phyloP scores from a whole-genome alignment of 2,888 invertebrate genomes.

The Hirtodrosophila confusa region DNA sequence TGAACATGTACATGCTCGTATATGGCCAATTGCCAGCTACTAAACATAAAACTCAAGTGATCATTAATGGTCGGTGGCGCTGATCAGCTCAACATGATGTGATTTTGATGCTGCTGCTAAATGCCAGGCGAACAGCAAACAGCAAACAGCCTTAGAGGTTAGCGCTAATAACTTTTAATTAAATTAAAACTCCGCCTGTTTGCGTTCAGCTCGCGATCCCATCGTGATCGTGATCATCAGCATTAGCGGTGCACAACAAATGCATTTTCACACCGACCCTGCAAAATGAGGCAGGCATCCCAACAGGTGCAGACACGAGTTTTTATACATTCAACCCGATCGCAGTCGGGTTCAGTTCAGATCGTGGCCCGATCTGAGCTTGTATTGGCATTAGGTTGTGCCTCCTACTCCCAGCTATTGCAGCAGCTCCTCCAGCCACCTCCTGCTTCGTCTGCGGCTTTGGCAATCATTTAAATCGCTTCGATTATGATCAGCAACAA shows the following conservation, averaged over 20 bases:
- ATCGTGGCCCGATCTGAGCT: slow-evolving; percentile 29
- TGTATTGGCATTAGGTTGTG: slow-evolving; percentile 18
- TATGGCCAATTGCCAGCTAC: slow-evolving; percentile 68
- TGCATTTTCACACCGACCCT: slow-evolving; percentile 68
- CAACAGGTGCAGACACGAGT: slow-evolving; percentile 66
- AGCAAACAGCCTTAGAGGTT: slow-evolving; percentile 27
- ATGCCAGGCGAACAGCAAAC: slow-evolving; percentile 35
- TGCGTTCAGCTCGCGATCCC: slow-evolving; percentile 52
- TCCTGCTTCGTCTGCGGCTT: slow-evolving; percentile 26
- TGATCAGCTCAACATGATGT: slow-evolving; percentile 17
- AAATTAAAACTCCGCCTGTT: slow-evolving; percentile 79
- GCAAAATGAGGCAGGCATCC: slow-evolving; percentile 17
- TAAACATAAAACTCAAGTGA: slow-evolving; percentile 49
- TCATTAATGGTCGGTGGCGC: slow-evolving; percentile 39
- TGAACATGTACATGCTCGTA: slow-evolving; percentile 8
- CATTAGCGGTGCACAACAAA: slow-evolving; percentile 62
- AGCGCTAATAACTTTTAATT: slow-evolving; percentile 78
- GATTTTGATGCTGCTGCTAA: slow-evolving; percentile 29
- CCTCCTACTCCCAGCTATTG: slow-evolving; percentile 17
- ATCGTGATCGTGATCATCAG: slow-evolving; percentile 66
- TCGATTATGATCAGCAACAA: slow-evolving; percentile 73
- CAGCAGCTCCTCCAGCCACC: slow-evolving; percentile 10
- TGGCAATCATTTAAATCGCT: slow-evolving; percentile 75
- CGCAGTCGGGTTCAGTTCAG: slow-evolving; percentile 19
- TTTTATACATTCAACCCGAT: slow-evolving; percentile 11